These are phyloP conservation scores for Dolomedes plantarius DNA, from an alignment of 2,888 invertebrate species.

Conservation along the genomic window DNA sequence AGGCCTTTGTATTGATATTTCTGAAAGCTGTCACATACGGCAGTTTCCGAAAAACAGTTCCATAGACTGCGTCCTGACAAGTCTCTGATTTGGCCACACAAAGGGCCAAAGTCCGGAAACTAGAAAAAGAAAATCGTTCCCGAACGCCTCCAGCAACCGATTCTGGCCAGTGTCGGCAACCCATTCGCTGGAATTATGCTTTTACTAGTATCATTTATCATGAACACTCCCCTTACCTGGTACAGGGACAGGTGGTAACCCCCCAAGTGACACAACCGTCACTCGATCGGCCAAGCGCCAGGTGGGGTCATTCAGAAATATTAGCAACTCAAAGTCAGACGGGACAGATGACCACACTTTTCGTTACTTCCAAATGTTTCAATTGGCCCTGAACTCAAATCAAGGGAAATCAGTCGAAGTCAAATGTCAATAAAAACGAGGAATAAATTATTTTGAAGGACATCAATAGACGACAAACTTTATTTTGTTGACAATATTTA, in stretches of 20 bases:
- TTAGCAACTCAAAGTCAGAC: neutral
- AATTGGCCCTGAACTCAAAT: too few species aligned
- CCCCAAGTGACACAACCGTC: constrained; percentile 47
- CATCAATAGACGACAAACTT: too few species aligned
- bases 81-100: constrained; percentile 19
- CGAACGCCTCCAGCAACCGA: constrained; percentile 39
- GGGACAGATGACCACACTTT: neutral
- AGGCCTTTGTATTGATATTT: neutral
- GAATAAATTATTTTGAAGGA: too few species aligned
- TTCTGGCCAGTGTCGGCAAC: constrained; percentile 53
- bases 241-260: constrained; percentile 59
- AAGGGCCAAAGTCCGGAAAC: constrained; percentile 25
- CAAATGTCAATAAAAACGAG: too few species aligned
- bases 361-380: too few species aligned
- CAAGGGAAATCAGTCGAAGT: too few species aligned
- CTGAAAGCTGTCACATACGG: neutral
- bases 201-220: constrained; percentile 52
- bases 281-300: constrained; percentile 34
- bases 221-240: constrained; percentile 46
- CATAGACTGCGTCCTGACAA: constrained; percentile 8
- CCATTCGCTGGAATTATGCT: constrained; percentile 49
- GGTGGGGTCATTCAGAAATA: constrained; percentile 56
- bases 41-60: neutral
- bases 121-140: constrained; percentile 22
- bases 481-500: too few species aligned